Evolutionary conservation across 2,888 invertebrate genomes (phyloP).

Genomic region (Dexiosoma caninum): DNA sequence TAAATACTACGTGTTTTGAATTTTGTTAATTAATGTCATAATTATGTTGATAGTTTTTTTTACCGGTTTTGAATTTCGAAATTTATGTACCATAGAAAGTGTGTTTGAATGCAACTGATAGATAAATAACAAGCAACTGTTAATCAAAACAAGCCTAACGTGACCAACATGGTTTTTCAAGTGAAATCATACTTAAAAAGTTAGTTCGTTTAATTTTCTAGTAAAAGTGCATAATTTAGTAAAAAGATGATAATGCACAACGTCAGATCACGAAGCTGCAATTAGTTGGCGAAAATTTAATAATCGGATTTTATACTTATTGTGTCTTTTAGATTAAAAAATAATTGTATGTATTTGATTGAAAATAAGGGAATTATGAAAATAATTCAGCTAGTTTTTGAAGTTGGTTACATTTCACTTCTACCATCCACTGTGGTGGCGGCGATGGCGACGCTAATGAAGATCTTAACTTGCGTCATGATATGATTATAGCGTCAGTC

Average conservation of each 20-base stretch:
- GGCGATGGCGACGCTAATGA: neutral
- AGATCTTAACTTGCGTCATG: constrained; percentile 27
- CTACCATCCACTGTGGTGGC: neutral
- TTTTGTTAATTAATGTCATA: constrained; percentile 17
- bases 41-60: constrained; percentile 9
- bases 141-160: neutral
- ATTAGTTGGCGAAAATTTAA: neutral
- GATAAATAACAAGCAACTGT: neutral
- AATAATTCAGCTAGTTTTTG: too few species aligned
- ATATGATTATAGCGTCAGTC: constrained; percentile 26
- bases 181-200: too few species aligned
- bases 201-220: too few species aligned
- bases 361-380: too few species aligned
- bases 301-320: too few species aligned
- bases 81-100: neutral
- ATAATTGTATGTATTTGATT: too few species aligned
- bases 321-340: too few species aligned
- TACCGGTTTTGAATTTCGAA: constrained; percentile 5
- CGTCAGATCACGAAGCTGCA: too few species aligned
- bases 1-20: neutral
- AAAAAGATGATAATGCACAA: too few species aligned
- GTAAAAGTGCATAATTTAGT: neutral
- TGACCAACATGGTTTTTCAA: constrained; percentile 15
- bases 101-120: neutral
- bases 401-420: constrained; percentile 25